phyloP scores from a whole-genome alignment of 2,797 vertebrate species.

The Hafferia zeledoni region DNA sequence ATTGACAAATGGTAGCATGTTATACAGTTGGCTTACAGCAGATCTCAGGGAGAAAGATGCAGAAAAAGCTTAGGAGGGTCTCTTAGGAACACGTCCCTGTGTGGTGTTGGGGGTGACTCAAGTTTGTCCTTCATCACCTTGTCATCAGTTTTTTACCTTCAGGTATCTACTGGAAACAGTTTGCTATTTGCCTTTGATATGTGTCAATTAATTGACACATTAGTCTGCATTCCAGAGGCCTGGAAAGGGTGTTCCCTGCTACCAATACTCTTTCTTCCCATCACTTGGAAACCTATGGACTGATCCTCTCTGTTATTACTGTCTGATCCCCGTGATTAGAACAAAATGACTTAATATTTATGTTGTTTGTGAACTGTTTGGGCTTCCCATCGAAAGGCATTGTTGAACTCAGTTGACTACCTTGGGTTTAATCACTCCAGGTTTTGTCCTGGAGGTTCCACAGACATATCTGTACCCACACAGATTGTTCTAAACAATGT shows the following conservation, averaged over 20 bases:
- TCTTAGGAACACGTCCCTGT: fast-evolving
- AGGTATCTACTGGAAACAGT: neutral
- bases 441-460: neutral
- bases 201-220: neutral
- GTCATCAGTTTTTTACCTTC: neutral
- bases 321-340: neutral
- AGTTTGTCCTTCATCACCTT: neutral
- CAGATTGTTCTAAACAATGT: neutral
- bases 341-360: neutral
- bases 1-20: neutral
- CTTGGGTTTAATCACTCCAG: neutral
- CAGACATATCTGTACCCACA: neutral
- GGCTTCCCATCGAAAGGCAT: neutral
- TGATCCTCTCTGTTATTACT: neutral
- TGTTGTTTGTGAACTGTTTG: neutral
- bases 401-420: neutral
- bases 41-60: neutral
- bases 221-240: neutral
- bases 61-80: neutral
- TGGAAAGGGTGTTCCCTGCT: neutral
- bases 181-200: neutral
- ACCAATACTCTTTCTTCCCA: neutral
- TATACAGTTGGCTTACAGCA: neutral
- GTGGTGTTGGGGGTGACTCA: neutral
- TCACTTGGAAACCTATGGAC: neutral